Evolutionary conservation across 1,140 invertebrate genomes (phyloP).

Genomic region (Nebria ingens): DNA sequence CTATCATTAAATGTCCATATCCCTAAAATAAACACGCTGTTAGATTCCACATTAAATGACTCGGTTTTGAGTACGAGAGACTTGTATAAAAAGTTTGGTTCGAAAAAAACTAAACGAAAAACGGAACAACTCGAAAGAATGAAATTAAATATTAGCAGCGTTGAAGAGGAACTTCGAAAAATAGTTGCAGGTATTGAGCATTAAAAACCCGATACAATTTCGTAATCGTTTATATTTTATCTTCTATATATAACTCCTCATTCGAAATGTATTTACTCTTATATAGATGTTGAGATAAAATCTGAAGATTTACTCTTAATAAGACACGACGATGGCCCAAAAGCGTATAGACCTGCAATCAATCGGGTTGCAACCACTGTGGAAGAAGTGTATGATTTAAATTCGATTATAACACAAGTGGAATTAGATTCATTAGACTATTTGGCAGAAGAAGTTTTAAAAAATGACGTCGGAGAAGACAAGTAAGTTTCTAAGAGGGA

Average conservation of each 20-base stretch:
- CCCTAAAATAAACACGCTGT: slow-evolving; percentile 3
- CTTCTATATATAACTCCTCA: too few relatives aligned
- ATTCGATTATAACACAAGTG: slow-evolving; percentile 35
- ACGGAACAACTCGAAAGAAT: slow-evolving; percentile 39
- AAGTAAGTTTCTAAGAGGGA: slow-evolving; percentile 15
- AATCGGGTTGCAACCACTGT: slow-evolving; percentile 35
- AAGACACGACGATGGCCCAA: slow-evolving; percentile 18
- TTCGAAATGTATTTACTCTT: neutral
- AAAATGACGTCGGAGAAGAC: slow-evolving; percentile 24
- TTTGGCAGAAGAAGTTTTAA: slow-evolving; percentile 22
- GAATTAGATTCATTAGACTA: slow-evolving; percentile 33
- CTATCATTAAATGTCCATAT: slow-evolving; percentile 13
- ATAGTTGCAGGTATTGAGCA: slow-evolving; percentile 33
- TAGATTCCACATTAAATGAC: slow-evolving; percentile 11
- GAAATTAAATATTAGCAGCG: slow-evolving; percentile 36
- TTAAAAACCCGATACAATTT: slow-evolving; percentile 1
- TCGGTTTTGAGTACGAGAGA: slow-evolving; percentile 13
- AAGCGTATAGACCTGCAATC: slow-evolving; percentile 31
- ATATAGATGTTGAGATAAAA: neutral
- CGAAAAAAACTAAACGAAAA: slow-evolving; percentile 37
- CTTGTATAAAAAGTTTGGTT: slow-evolving; percentile 43
- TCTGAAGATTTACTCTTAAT: neutral
- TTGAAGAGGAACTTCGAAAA: slow-evolving; percentile 37
- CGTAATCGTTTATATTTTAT: too few relatives aligned
- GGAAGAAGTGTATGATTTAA: slow-evolving; percentile 36